Percentiles rank a stretch among this genome's conserved stretches.
Evolutionary conservation across 2,113 vertebrate species (phyloP).

Genomic region (crab-eating macaque (Macaca fascicularis)): DNA sequence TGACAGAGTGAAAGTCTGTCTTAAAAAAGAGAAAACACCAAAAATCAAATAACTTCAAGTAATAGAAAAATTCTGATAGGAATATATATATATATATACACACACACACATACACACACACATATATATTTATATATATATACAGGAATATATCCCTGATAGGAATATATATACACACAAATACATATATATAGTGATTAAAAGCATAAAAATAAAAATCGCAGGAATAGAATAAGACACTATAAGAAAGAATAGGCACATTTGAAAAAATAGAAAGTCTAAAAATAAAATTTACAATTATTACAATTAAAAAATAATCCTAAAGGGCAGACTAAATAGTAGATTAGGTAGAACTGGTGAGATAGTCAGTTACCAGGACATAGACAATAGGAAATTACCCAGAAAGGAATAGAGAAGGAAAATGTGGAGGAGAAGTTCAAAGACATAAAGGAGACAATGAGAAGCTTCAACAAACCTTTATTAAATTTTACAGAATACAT

Average conservation of each 20-base stretch:
- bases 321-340: not conserved
- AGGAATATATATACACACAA: no score
- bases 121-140: not conserved
- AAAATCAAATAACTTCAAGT: not conserved
- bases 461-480: not conserved
- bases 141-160: no score
- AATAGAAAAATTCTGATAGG: not conserved
- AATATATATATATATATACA: not conserved
- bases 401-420: not conserved
- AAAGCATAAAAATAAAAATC: not conserved
- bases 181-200: not conserved
- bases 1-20: no score
- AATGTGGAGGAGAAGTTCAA: not conserved
- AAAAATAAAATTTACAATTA: not conserved
- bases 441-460: not conserved
- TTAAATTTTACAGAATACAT: not conserved
- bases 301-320: not conserved
- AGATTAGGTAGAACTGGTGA: not conserved
- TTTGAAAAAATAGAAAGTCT: not conserved
- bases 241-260: not conserved
- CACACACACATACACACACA: no score
- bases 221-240: not conserved
- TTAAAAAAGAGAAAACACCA: not conserved
- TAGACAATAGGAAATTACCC: not conserved
- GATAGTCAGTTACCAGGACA: not conserved